Evolutionary conservation across 2,797 vertebrate genomes (phyloP).

Genomic region (Margarornis squamiger): DNA sequence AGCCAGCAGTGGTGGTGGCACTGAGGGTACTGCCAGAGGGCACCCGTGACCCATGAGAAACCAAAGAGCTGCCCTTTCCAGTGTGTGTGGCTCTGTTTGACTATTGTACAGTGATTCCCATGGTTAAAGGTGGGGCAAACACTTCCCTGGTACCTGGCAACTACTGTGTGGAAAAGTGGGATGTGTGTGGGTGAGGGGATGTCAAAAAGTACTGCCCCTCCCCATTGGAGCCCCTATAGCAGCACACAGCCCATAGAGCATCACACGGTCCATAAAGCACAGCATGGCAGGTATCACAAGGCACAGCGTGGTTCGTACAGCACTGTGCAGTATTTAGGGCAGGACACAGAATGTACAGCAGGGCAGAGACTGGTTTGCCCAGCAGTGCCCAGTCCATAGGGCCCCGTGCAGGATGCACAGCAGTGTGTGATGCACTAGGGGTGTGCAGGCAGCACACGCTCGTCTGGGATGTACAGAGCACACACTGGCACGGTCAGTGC

Average conservation of each 20-base stretch:
- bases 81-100: not conserved
- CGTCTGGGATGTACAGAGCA: not conserved
- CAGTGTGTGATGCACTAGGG: not conserved
- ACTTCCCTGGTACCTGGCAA: not conserved
- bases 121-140: not conserved
- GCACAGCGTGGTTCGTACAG: not conserved
- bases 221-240: accelerated
- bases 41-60: accelerated
- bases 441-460: not conserved
- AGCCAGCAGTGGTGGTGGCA: not conserved
- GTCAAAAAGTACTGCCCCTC: not conserved
- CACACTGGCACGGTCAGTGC: not conserved
- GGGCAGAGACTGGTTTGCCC: not conserved
- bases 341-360: accelerated
- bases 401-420: not conserved
- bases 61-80: not conserved
- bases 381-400: not conserved
- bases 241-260: accelerated
- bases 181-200: accelerated
- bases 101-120: accelerated
- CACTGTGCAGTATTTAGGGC: too few species aligned
- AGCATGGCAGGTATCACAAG: not conserved
- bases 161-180: accelerated
- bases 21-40: not conserved
- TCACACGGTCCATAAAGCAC: not conserved